These are phyloP conservation scores for Masnerella sp. DNA, from an alignment of 2,888 invertebrate genomes.

Conservation along the genomic window DNA sequence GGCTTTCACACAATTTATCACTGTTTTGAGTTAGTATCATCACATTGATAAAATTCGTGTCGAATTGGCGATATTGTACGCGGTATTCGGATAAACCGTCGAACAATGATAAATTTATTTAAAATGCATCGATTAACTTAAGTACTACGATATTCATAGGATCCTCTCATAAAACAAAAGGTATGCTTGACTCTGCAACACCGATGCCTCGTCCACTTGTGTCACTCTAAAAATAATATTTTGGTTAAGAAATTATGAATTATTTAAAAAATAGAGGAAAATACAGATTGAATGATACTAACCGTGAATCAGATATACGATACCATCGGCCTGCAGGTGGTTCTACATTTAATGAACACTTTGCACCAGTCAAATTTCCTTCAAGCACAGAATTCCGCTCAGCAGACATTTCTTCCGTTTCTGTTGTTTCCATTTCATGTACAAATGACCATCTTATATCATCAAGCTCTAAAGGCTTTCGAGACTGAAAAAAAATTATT, in stretches of 20 bases:
- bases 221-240: conserved; percentile 79
- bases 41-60: conserved; percentile 38
- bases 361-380: conserved; percentile 75
- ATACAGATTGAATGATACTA: conserved; percentile 10
- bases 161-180: conserved; percentile 97
- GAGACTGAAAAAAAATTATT: conserved; percentile 66
- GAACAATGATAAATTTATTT: conserved; percentile 31
- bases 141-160: conserved; percentile 79
- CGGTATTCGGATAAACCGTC: too few species aligned
- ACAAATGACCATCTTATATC: conserved; percentile 87
- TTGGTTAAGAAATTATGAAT: background rate
- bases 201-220: conserved; percentile 88
- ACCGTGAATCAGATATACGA: conserved; percentile 92
- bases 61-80: conserved; percentile 33
- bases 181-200: conserved; percentile 93
- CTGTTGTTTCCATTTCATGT: conserved; percentile 78
- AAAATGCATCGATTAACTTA: conserved; percentile 38
- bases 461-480: conserved; percentile 81
- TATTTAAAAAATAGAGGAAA: background rate
- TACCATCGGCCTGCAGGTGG: conserved; percentile 91
- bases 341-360: conserved; percentile 73
- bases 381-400: conserved; percentile 77
- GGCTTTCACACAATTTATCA: too few species aligned
- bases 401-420: conserved; percentile 62
- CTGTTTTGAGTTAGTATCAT: conserved; percentile 22